A percentile compares a stretch with the other conserved stretches of the same genome.
phyloP scores from a whole-genome alignment of 2,888 invertebrate genomes.

The Oligia strigilis region DNA sequence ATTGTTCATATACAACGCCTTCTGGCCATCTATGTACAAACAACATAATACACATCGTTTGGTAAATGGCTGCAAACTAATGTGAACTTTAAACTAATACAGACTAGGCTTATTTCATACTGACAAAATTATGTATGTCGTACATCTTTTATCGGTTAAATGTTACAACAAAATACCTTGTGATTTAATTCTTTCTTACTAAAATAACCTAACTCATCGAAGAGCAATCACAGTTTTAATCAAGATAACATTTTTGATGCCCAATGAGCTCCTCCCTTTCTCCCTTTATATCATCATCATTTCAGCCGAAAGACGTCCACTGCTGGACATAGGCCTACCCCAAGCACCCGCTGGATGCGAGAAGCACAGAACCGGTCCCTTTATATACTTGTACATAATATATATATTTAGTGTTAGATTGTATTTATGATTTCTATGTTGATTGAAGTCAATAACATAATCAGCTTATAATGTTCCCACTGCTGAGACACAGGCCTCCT shows the following conservation, averaged over 20 bases:
- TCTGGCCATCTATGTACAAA: slow-evolving; percentile 59
- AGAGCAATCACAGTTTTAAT: background rate
- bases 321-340: no score
- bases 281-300: no score
- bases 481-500: no score
- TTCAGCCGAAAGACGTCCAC: no score
- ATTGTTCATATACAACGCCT: slow-evolving; percentile 62
- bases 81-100: background rate
- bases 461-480: no score
- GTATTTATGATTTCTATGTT: no score
- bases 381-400: no score
- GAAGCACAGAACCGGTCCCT: no score
- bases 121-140: background rate
- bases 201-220: background rate
- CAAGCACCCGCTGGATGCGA: no score
- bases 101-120: background rate
- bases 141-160: background rate
- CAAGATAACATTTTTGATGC: background rate
- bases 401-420: no score
- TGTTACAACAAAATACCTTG: background rate
- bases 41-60: slow-evolving; percentile 41
- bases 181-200: background rate
- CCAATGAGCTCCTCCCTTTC: no score
- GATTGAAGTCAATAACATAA: no score
- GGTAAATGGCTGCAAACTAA: slow-evolving; percentile 37